These are phyloP conservation scores for Sphaerophoria rueppellii DNA, from an alignment of 2,888 invertebrate genomes.

Conservation along the genomic window DNA sequence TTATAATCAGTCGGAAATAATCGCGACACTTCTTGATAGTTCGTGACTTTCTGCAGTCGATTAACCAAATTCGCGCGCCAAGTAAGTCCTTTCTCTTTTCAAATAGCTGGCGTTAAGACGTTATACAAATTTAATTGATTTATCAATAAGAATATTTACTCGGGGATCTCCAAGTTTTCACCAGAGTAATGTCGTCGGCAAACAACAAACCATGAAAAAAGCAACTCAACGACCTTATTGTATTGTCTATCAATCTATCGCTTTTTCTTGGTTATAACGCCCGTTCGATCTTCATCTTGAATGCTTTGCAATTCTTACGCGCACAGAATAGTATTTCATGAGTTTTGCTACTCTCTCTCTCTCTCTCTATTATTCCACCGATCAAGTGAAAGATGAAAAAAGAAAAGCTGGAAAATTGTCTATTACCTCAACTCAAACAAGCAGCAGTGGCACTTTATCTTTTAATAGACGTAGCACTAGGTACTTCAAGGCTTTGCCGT, in stretches of 20 bases:
- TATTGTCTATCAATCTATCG: conserved; percentile 58
- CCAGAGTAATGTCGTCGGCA: conserved; percentile 18
- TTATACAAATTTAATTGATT: conserved; percentile 44
- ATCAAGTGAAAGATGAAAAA: conserved; percentile 13
- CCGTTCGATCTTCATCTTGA: conserved; percentile 49
- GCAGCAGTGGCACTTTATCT: conserved; percentile 13
- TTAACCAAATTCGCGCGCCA: background rate
- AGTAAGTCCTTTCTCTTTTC: conserved; percentile 41
- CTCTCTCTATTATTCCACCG: background rate
- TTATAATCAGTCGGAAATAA: conserved; percentile 20
- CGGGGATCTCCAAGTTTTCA: conserved; percentile 34
- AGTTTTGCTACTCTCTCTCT: conserved; percentile 1
- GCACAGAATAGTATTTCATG: conserved; percentile 20
- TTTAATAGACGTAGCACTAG: conserved; percentile 1
- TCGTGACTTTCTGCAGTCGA: conserved; percentile 41
- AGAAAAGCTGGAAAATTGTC: conserved; percentile 14
- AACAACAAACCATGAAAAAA: conserved; percentile 7
- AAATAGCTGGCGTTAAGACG: conserved; percentile 2
- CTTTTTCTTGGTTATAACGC: conserved; percentile 60
- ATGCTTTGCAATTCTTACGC: conserved; percentile 48
- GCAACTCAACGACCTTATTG: conserved; percentile 50
- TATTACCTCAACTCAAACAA: background rate
- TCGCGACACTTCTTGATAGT: conserved; percentile 23
- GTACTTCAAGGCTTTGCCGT: conserved; percentile 22
- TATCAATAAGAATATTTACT: conserved; percentile 43